These are phyloP conservation scores for Molossus molossus DNA, from an alignment of 2,797 vertebrate genomes.

Conservation along the genomic window DNA sequence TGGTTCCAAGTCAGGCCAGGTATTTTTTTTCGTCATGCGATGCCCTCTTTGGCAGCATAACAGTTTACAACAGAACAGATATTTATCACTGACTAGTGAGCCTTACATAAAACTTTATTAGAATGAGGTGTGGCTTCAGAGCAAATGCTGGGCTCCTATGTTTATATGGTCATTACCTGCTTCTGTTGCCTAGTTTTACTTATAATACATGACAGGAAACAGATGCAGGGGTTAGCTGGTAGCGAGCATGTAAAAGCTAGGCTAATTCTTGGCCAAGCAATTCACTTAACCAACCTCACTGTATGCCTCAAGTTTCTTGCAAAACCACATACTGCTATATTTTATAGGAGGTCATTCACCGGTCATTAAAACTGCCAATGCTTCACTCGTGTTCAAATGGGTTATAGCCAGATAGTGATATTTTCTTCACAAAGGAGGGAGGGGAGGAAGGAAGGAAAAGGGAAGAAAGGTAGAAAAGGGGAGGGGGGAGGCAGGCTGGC, in stretches of 20 bases:
- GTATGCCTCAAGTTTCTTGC: not conserved
- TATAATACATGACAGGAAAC: not conserved
- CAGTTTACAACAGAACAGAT: not conserved
- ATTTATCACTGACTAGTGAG: not conserved
- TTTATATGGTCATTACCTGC: not conserved
- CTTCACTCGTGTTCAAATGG: not conserved
- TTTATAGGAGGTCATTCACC: not conserved
- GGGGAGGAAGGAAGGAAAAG: too few relatives aligned
- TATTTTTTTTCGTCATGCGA: not conserved
- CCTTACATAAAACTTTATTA: not conserved
- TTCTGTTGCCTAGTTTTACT: not conserved
- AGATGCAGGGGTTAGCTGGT: not conserved
- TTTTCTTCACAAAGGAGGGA: not conserved
- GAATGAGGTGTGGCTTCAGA: not conserved
- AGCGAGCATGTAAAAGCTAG: not conserved
- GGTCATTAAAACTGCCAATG: not conserved
- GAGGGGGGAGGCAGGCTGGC: not conserved
- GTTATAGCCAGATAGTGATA: not conserved
- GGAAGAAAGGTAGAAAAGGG: not conserved
- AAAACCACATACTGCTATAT: not conserved
- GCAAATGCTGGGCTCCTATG: not conserved
- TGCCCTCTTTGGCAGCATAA: not conserved
- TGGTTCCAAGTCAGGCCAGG: not conserved
- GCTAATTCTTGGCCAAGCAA: slow-evolving; percentile 8
- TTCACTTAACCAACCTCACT: not conserved